phyloP scores from a whole-genome alignment of 2,113 vertebrate genomes.

The Centropus bengalensis region DNA sequence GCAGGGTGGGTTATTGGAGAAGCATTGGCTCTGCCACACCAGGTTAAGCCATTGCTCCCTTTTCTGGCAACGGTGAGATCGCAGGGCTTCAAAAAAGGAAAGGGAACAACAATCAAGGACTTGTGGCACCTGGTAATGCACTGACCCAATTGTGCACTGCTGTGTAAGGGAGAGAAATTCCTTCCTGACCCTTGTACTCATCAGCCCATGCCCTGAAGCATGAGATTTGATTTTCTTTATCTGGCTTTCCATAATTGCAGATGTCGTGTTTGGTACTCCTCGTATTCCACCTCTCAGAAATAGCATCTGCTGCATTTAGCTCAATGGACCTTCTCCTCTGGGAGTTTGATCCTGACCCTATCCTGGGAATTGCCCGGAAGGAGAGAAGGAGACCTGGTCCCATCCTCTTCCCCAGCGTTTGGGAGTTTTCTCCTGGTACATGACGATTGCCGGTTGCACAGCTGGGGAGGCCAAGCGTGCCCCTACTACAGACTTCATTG shows the following conservation, averaged over 20 bases:
- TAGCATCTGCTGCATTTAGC: slow-evolving; percentile 31
- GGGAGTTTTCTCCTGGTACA: neutral
- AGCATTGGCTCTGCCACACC: neutral
- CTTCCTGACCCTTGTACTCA: slow-evolving; percentile 53
- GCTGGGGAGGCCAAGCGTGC: neutral
- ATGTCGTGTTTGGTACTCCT: neutral
- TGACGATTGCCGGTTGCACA: neutral
- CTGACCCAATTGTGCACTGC: slow-evolving; percentile 64
- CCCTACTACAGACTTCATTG: neutral
- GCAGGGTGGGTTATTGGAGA: neutral
- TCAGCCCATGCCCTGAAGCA: slow-evolving; percentile 57
- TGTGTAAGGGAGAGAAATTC: slow-evolving; percentile 61
- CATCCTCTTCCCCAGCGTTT: neutral
- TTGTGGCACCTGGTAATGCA: slow-evolving; percentile 25
- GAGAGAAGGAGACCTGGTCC: neutral
- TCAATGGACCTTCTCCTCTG: slow-evolving; percentile 21
- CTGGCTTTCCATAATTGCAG: slow-evolving; percentile 43
- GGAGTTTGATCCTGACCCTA: neutral
- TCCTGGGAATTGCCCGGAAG: neutral
- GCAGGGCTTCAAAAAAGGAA: neutral
- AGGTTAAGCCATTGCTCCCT: neutral
- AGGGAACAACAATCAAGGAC: neutral
- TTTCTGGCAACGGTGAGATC: neutral
- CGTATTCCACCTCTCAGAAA: slow-evolving; percentile 13
- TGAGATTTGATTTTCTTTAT: slow-evolving; percentile 70